These are phyloP conservation scores for Holotrichia oblita DNA, from an alignment of 1,140 invertebrate genomes.

Conservation along the genomic window DNA sequence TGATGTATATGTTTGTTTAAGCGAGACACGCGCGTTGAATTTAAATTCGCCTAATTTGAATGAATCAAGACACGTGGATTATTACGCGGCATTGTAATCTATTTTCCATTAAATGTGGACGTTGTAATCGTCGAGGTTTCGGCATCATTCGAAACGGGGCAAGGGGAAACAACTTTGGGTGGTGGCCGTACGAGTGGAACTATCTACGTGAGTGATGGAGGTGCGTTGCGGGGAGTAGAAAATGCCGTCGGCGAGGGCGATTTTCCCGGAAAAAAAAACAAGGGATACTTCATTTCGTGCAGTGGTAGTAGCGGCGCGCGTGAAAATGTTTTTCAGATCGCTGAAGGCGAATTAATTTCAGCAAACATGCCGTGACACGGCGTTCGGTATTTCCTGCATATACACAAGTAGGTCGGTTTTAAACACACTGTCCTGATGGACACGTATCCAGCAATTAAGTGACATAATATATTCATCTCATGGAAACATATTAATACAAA, in stretches of 20 bases:
- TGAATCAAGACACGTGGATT: slow-evolving; percentile 36
- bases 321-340: not conserved
- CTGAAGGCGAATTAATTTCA: not conserved
- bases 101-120: slow-evolving; percentile 33
- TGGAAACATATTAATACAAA: too few species aligned
- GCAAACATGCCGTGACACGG: not conserved
- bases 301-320: not conserved
- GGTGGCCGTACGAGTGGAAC: not conserved
- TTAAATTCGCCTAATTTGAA: slow-evolving; percentile 35
- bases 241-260: not conserved
- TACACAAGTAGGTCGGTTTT: too few species aligned
- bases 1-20: slow-evolving; percentile 32
- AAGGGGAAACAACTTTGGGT: not conserved
- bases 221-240: not conserved
- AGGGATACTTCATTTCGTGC: not conserved
- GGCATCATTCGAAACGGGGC: not conserved
- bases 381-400: not conserved
- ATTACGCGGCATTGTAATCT: slow-evolving; percentile 31
- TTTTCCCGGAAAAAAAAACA: slow-evolving; percentile 7
- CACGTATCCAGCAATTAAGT: too few species aligned
- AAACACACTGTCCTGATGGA: too few species aligned
- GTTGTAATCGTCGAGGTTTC: slow-evolving; percentile 20
- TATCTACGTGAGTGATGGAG: not conserved
- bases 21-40: slow-evolving; percentile 32
- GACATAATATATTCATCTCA: too few species aligned